phyloP scores from a whole-genome alignment of 2,113 vertebrate genomes.

The Opisthocomus hoazin region DNA sequence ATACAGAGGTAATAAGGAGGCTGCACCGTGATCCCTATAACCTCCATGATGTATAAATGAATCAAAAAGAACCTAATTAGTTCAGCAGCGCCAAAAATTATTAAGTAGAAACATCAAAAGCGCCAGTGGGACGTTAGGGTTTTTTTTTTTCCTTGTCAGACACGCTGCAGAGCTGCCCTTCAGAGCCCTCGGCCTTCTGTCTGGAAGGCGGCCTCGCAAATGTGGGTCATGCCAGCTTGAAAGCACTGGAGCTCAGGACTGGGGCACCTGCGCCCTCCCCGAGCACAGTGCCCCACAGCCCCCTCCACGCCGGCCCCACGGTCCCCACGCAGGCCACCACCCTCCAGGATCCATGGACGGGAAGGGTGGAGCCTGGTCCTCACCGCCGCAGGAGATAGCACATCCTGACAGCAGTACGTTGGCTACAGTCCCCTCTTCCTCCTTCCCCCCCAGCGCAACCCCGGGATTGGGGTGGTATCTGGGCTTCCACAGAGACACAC shows the following conservation, averaged over 20 bases:
- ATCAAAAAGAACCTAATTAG: conserved; percentile 36
- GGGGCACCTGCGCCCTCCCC: not conserved
- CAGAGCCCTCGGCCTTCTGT: not conserved
- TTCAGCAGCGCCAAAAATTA: conserved; percentile 6
- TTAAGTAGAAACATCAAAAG: conserved; percentile 29
- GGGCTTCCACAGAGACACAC: fast-evolving
- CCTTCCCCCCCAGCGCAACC: not conserved
- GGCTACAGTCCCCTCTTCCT: not conserved
- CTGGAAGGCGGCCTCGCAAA: not conserved
- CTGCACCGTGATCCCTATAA: not conserved
- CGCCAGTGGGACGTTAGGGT: not conserved
- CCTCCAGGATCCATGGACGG: not conserved
- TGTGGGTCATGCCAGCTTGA: not conserved
- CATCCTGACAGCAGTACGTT: not conserved
- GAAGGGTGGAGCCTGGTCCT: conserved; percentile 36
- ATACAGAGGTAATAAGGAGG: not conserved
- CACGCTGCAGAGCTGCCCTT: not conserved
- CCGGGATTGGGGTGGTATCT: not conserved
- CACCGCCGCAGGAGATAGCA: not conserved
- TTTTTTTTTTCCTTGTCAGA: not conserved
- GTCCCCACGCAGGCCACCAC: not conserved
- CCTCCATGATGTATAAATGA: conserved; percentile 10
- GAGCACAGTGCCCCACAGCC: not conserved
- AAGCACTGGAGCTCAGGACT: not conserved
- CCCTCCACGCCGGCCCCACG: not conserved